phyloP scores from a whole-genome alignment of 2,888 invertebrate genomes.

The Clunio marinus region DNA sequence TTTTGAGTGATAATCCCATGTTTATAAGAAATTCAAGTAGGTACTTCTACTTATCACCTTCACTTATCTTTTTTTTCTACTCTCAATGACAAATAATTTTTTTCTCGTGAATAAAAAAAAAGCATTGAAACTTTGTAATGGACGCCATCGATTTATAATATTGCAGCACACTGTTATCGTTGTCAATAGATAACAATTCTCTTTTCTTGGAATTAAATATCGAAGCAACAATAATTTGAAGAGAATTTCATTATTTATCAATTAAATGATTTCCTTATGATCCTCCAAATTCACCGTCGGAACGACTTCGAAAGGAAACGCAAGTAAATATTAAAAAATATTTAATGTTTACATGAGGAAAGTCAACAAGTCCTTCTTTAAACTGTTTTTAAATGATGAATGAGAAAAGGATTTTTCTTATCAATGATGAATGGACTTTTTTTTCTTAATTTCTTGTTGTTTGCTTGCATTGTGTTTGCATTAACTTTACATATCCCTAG shows the following conservation, averaged over 20 bases:
- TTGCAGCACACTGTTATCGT: no score
- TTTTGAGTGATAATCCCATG: not conserved
- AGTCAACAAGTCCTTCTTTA: not conserved
- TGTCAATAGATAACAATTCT: not conserved
- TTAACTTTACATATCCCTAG: no score
- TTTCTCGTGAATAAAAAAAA: not conserved
- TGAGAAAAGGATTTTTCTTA: constrained; percentile 18
- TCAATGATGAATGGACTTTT: constrained; percentile 32
- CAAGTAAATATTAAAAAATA: not conserved
- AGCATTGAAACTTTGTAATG: not conserved
- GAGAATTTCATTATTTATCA: not conserved
- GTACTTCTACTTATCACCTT: not conserved
- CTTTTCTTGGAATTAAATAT: not conserved
- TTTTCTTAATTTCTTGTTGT: constrained; percentile 7
- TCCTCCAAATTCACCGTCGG: not conserved
- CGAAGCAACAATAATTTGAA: not conserved
- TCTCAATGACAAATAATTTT: not conserved
- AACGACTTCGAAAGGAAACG: not conserved
- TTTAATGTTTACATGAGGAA: not conserved
- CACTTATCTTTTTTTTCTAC: not conserved
- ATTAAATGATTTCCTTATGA: not conserved
- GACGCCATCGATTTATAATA: constrained; percentile 13
- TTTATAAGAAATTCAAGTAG: not conserved
- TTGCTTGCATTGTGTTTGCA: no score
- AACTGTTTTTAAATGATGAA: not conserved